Evolutionary conservation across 2,113 vertebrate genomes (phyloP).

Genomic region (Daboia siamensis): DNA sequence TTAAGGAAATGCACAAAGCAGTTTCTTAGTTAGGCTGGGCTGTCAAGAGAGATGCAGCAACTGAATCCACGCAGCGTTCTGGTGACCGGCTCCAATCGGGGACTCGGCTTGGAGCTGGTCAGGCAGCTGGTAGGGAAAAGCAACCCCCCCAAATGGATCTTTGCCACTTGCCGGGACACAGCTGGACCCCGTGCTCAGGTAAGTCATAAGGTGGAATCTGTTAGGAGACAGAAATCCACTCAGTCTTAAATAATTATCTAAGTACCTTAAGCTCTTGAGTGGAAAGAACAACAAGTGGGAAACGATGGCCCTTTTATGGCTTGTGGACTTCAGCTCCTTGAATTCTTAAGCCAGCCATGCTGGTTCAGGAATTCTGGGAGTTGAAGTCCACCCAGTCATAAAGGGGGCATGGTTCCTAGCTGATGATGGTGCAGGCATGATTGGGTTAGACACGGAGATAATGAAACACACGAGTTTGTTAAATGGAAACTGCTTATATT

Average conservation of each 20-base stretch:
- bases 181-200: slow-evolving; percentile 25
- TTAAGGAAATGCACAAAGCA: not conserved
- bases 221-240: too few species aligned
- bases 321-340: too few species aligned
- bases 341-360: too few species aligned
- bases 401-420: too few species aligned
- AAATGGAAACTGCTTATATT: too few species aligned
- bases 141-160: slow-evolving; percentile 45
- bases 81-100: slow-evolving; percentile 64
- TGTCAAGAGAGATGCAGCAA: not conserved
- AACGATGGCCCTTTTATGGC: too few species aligned
- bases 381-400: too few species aligned
- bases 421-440: too few species aligned
- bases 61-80: slow-evolving; percentile 16
- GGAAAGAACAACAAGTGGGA: not conserved
- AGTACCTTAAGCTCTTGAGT: not conserved
- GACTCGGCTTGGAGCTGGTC: slow-evolving; percentile 63
- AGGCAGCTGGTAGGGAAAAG: slow-evolving; percentile 45
- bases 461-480: too few species aligned
- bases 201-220: not conserved
- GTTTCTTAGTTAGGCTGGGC: not conserved
- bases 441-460: too few species aligned
- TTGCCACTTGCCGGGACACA: slow-evolving; percentile 63
- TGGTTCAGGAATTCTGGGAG: too few species aligned
- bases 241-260: too few species aligned